Evolutionary conservation across 92 coral and sea anemone species (phyloP).

Genomic region (Pocillopora grandis): DNA sequence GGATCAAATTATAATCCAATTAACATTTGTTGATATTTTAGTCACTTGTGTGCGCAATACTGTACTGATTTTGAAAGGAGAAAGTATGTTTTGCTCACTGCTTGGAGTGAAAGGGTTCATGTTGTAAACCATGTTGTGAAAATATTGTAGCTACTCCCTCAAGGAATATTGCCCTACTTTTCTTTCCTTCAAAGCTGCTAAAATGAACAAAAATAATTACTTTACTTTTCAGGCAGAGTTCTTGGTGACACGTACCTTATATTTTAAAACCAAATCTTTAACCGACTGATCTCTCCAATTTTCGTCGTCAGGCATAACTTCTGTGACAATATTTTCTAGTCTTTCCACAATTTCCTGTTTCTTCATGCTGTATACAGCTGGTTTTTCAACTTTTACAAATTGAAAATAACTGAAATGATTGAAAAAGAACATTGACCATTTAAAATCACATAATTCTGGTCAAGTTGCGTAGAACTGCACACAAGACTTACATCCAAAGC

Average conservation of each 20-base stretch:
- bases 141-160: too few relatives aligned
- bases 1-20: too few relatives aligned
- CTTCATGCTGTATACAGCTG: conserved; percentile 59
- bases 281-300: conserved; percentile 31
- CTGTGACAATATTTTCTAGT: conserved; percentile 50
- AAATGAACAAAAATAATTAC: background rate
- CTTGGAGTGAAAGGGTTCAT: too few relatives aligned
- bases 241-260: conserved; percentile 19
- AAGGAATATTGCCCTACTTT: too few relatives aligned
- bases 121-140: too few relatives aligned
- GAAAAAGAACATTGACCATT: background rate
- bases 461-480: background rate
- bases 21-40: too few relatives aligned
- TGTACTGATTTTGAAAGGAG: too few relatives aligned
- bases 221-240: background rate
- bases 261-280: conserved; percentile 44
- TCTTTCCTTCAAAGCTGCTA: too few relatives aligned
- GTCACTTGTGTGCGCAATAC: too few relatives aligned
- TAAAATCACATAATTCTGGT: background rate
- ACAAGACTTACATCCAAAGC: background rate
- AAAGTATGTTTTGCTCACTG: too few relatives aligned
- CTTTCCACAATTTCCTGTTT: conserved; percentile 54
- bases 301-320: conserved; percentile 16
- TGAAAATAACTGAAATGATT: conserved; percentile 67
- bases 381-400: conserved; percentile 46